These are phyloP conservation scores for Formica aserva DNA, from an alignment of 2,888 invertebrate genomes.

Conservation along the genomic window DNA sequence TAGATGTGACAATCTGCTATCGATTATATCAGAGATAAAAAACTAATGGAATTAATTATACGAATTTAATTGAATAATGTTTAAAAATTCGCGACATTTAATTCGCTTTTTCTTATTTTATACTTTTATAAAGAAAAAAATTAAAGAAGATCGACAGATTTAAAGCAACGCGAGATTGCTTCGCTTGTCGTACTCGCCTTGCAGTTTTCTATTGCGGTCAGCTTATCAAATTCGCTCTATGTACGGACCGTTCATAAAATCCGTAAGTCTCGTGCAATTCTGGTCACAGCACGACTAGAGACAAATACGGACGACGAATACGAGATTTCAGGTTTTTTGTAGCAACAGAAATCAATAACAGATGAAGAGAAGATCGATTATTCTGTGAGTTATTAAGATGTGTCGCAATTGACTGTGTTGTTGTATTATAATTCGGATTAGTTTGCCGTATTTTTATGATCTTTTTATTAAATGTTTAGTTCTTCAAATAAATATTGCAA, in stretches of 20 bases:
- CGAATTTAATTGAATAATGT: neutral
- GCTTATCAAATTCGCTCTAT: conserved; percentile 65
- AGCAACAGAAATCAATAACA: neutral
- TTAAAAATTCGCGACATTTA: neutral
- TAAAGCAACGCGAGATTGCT: neutral
- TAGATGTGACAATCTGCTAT: neutral
- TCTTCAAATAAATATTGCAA: neutral
- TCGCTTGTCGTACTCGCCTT: conserved; percentile 61
- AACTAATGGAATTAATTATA: conserved; percentile 10
- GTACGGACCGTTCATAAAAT: conserved; percentile 73
- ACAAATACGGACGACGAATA: conserved; percentile 68
- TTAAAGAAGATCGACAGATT: neutral
- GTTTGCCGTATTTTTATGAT: neutral
- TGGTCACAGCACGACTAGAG: conserved; percentile 56
- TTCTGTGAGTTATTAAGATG: neutral
- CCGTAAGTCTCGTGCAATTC: conserved; percentile 62
- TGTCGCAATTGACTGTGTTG: neutral
- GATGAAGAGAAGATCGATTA: neutral
- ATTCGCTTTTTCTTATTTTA: neutral
- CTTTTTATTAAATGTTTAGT: neutral
- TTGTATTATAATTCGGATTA: conserved; percentile 6
- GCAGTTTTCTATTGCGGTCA: conserved; percentile 73
- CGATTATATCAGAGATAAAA: neutral
- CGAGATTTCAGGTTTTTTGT: conserved; percentile 60
- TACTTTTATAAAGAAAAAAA: conserved; percentile 7